Conservation (phyloP, 2,113 vertebrate genomes). For the Cephalopterus ornatus region DNA sequence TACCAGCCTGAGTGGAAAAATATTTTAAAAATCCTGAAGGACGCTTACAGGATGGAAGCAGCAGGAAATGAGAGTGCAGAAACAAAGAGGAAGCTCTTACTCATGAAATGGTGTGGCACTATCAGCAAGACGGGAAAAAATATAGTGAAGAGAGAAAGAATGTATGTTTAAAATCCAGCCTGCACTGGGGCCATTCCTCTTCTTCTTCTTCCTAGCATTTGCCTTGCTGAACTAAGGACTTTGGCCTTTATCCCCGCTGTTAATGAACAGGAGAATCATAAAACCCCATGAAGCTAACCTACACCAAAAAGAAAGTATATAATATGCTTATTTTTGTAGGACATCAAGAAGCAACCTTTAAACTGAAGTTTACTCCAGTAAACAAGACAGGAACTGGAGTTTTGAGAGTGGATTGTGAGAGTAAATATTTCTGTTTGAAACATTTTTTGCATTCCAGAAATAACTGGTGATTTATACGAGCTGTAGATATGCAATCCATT, state of each 20-base stretch:
- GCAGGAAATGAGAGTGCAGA: conserved; percentile 28
- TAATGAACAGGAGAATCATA: not conserved
- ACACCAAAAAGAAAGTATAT: not conserved
- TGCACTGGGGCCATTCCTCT: not conserved
- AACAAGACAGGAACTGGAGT: not conserved
- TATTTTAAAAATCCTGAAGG: not conserved
- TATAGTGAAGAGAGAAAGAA: not conserved
- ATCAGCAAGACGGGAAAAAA: not conserved
- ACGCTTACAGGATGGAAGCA: not conserved
- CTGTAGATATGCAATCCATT: not conserved
- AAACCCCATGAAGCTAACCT: not conserved
- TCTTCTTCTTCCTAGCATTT: not conserved
- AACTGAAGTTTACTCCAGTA: not conserved
- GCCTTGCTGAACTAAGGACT: not conserved
- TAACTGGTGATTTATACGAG: not conserved
- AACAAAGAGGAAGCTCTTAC: conserved; percentile 15
- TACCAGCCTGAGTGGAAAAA: not conserved
- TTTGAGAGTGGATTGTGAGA: not conserved
- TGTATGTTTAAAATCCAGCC: not conserved
- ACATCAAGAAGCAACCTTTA: conserved; percentile 1
- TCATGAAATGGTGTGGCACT: not conserved
- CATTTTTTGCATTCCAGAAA: conserved; percentile 30
- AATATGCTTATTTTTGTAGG: not conserved
- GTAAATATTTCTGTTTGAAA: not conserved
- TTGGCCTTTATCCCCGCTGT: not conserved